A percentile compares a stretch with the other conserved stretches of the same genome.
These are phyloP conservation scores for Mizuhopecten yessoensis DNA, from an alignment of 1,140 invertebrate species.

Conservation along the genomic window DNA sequence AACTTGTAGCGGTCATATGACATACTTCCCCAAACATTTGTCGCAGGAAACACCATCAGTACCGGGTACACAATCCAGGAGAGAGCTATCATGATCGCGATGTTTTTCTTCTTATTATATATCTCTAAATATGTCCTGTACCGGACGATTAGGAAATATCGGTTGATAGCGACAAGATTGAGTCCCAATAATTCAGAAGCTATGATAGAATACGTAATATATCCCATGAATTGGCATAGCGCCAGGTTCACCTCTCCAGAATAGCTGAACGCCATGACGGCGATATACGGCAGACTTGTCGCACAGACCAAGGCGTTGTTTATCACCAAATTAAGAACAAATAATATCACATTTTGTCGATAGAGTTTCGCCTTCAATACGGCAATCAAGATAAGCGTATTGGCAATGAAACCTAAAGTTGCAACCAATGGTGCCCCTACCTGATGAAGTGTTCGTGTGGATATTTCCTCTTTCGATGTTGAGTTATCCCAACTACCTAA, in stretches of 20 bases:
- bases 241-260: background rate
- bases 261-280: conserved; percentile 47
- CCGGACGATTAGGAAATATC: conserved; percentile 63
- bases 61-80: conserved; percentile 60
- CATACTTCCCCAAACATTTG: conserved; percentile 63
- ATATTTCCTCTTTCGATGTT: background rate
- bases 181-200: conserved; percentile 57
- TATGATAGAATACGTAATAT: conserved; percentile 56
- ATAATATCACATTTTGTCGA: conserved; percentile 56
- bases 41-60: conserved; percentile 56
- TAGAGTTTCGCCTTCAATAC: conserved; percentile 51
- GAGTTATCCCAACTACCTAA: background rate
- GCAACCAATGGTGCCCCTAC: conserved; percentile 34
- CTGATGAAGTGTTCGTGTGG: conserved; percentile 51
- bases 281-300: conserved; percentile 57
- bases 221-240: conserved; percentile 58
- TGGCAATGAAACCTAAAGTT: conserved; percentile 48
- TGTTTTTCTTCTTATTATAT: conserved; percentile 47
- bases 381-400: conserved; percentile 43
- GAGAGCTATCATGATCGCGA: conserved; percentile 48
- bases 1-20: conserved; percentile 61
- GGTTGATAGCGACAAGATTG: conserved; percentile 59
- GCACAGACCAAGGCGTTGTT: conserved; percentile 55
- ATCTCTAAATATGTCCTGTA: conserved; percentile 43
- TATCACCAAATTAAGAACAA: conserved; percentile 64